Conservation (phyloP, 2,113 vertebrate genomes). For the Phocoena sinus region DNA sequence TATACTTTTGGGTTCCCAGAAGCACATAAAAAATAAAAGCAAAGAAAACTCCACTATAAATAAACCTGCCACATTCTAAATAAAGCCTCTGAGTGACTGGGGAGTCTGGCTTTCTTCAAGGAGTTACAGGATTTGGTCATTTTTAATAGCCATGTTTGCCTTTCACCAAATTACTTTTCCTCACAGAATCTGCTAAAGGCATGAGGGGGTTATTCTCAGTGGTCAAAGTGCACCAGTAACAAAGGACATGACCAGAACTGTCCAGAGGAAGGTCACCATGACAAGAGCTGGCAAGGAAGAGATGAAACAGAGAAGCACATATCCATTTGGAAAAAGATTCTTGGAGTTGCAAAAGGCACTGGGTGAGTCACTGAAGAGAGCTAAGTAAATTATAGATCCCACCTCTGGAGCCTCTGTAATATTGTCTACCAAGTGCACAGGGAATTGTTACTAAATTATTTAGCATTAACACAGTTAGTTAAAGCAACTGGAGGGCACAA, state of each 20-base stretch:
- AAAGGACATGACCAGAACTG: not conserved
- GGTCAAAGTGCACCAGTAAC: not conserved
- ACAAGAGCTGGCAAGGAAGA: not conserved
- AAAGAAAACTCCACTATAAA: constrained; percentile 52
- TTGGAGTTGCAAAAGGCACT: not conserved
- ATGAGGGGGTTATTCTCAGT: not conserved
- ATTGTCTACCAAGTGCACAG: not conserved
- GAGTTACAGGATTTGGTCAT: constrained; percentile 45
- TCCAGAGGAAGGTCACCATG: not conserved
- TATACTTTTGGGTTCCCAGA: not conserved
- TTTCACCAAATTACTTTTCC: constrained; percentile 41
- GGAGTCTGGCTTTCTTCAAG: constrained; percentile 30
- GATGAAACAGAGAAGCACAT: not conserved
- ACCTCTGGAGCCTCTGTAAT: not conserved
- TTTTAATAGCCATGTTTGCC: constrained; percentile 32
- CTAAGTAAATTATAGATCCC: not conserved
- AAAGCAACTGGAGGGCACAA: not conserved
- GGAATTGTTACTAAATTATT: constrained; percentile 47
- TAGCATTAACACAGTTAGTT: constrained; percentile 42
- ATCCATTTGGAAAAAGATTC: not conserved
- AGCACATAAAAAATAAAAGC: constrained; percentile 22
- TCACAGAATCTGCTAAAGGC: not conserved
- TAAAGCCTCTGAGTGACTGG: constrained; percentile 36
- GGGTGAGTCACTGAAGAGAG: not conserved
- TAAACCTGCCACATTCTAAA: constrained; percentile 58